A percentile compares a stretch with the other conserved stretches of the same genome.
Evolutionary conservation across 2,888 invertebrate species (phyloP).

Genomic region (Coenonympha glycerion): DNA sequence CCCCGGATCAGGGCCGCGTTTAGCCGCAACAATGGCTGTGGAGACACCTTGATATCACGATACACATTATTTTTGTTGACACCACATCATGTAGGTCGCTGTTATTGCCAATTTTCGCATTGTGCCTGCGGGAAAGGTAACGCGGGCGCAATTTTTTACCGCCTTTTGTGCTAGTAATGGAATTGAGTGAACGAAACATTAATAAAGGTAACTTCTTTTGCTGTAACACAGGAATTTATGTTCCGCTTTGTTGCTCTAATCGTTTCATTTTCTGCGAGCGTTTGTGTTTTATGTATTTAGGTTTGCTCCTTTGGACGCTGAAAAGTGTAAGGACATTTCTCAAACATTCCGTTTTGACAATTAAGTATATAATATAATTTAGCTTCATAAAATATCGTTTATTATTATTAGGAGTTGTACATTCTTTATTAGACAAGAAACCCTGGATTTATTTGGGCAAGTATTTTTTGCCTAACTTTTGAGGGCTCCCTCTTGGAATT

Average conservation of each 20-base stretch:
- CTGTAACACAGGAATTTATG: constrained; percentile 11
- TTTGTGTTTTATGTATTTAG: constrained; percentile 3
- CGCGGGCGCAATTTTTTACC: constrained; percentile 35
- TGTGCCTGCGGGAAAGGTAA: constrained; percentile 59
- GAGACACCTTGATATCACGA: constrained; percentile 61
- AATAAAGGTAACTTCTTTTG: constrained; percentile 24
- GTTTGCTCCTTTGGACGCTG: not conserved
- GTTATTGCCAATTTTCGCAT: constrained; percentile 63
- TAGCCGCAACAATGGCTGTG: constrained; percentile 65
- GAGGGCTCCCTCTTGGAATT: no score
- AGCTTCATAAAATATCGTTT: no score
- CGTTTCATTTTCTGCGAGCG: constrained; percentile 21
- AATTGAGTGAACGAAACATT: constrained; percentile 25
- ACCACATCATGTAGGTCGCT: constrained; percentile 67
- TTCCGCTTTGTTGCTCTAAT: constrained; percentile 37
- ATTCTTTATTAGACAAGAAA: not conserved
- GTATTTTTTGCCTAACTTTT: not conserved
- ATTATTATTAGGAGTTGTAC: no score
- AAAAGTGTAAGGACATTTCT: not conserved
- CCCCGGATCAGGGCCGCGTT: constrained; percentile 62
- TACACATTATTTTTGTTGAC: constrained; percentile 71
- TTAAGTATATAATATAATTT: no score
- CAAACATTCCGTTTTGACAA: no score
- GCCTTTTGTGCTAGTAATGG: constrained; percentile 30
- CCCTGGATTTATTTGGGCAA: not conserved